Conservation (phyloP, 2,888 invertebrate species). For the Catocala sponsa region DNA sequence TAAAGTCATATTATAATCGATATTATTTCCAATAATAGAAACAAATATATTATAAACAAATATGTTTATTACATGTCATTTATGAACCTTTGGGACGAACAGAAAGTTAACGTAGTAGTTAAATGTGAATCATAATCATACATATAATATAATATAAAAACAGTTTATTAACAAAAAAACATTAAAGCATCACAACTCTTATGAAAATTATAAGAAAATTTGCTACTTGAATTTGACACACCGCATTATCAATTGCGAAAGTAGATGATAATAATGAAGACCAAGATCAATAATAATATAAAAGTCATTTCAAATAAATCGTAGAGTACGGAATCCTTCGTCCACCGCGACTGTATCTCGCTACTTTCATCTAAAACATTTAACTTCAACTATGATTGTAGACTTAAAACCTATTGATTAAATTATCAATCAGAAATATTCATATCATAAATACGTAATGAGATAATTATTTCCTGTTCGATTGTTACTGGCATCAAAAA, state of each 20-base stretch:
- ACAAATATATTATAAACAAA: constrained; percentile 35
- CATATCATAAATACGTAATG: no score
- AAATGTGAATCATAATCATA: constrained; percentile 2
- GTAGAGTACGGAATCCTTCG: no score
- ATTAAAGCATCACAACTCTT: constrained; percentile 38
- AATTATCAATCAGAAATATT: no score
- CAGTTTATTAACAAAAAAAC: constrained; percentile 18
- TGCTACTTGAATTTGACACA: neutral
- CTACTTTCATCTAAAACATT: no score
- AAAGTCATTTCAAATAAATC: neutral
- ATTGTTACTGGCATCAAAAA: no score
- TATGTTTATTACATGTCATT: constrained; percentile 21
- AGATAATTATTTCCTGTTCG: no score
- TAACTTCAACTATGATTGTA: no score
- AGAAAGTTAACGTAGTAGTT: constrained; percentile 21
- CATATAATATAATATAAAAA: constrained; percentile 19
- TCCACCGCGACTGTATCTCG: no score
- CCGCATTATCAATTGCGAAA: neutral
- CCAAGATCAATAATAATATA: neutral
- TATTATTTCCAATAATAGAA: constrained; percentile 24
- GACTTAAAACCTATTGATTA: no score
- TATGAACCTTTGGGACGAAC: constrained; percentile 23
- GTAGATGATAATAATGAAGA: no score
- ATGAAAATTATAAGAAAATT: constrained; percentile 20
- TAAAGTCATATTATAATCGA: constrained; percentile 39